Base-by-base conservation (phyloP, 1,140 invertebrate genomes). In the Brevipalpus yothersi region DNA sequence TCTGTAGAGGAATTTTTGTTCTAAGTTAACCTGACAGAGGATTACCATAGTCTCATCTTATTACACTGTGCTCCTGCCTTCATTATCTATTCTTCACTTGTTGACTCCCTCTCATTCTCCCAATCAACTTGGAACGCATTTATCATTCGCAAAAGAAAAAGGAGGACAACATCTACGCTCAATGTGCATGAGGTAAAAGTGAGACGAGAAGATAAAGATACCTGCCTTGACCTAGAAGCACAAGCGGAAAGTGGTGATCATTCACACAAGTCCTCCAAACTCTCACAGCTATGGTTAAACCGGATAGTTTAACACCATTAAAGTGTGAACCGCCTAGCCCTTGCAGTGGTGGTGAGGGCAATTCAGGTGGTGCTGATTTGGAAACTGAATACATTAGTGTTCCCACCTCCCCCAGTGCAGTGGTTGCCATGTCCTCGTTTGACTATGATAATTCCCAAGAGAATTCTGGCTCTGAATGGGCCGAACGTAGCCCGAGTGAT, bases 351-450 rank as follows among this genome's bases (percentile, higher is more conserved):
- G 58, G 53, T 13, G 61, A 62, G 9, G 53, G 53, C n/a, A 62
- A 62, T 41, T 57, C 53, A 49, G 23, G 8, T 17, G 58, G 49
- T 11, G 23, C 21, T 41, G 61, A 61, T 13, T 58, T 58, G 3
- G 61, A 62, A 41, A 58, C 61, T n/a, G 61, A 62, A 40, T 62
- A 62, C 42, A 62, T 62, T 53, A 60, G 58, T 42, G 61, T 62
- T n/a, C 61, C 61, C 9, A 62, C 61, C 41, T 62, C 61, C 10
- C 61, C 61, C 8, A 60, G 58, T 53, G 61, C 61, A 13, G 55
- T 62, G 3, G 61, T 62, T 39, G 61, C 43, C 53, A 62, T 62
- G 61, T 58, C 56, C n/a, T 61, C 60, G 23, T 41, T 60, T 23
- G 61, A 62, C 43, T 62, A 62, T 41, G 60, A 61, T 23, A 60